These are phyloP conservation scores for Catajapyx aquilonaris DNA, from an alignment of 1,140 invertebrate genomes.

Conservation along the genomic window DNA sequence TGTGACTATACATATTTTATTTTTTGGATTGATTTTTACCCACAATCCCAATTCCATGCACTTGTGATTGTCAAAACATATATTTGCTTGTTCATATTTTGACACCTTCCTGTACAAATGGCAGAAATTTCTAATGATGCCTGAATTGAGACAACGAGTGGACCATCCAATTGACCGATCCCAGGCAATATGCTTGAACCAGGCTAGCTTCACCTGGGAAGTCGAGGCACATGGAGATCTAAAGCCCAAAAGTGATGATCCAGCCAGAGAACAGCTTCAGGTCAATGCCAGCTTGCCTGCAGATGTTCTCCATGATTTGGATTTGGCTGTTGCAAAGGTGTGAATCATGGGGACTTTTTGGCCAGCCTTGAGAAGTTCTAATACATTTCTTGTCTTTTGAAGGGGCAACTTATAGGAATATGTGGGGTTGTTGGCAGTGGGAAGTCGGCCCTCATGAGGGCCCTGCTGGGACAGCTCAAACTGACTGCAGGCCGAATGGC, in stretches of 20 bases:
- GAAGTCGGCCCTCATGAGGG: conserved; percentile 40
- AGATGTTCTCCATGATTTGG: conserved; percentile 13
- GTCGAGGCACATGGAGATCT: conserved; percentile 8
- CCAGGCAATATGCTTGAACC: conserved; percentile 27
- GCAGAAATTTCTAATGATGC: conserved; percentile 25
- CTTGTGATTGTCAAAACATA: too few relatives aligned
- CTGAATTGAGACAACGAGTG: conserved; percentile 21
- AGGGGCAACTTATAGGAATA: too few relatives aligned
- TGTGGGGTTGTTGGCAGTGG: conserved; percentile 41
- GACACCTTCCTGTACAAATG: too few relatives aligned
- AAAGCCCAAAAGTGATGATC: conserved; percentile 7
- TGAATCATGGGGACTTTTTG: not conserved
- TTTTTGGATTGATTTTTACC: too few relatives aligned
- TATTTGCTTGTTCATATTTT: too few relatives aligned
- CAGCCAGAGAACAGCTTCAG: conserved; percentile 2
- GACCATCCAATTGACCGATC: conserved; percentile 23
- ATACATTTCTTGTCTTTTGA: too few relatives aligned
- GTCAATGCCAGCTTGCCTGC: conserved; percentile 5
- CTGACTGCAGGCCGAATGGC: conserved; percentile 26
- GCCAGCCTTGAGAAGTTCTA: too few relatives aligned
- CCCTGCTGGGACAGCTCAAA: conserved; percentile 34
- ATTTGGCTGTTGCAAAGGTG: conserved; percentile 17
- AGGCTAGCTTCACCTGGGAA: conserved; percentile 30
- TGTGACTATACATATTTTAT: too few relatives aligned
- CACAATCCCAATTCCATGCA: too few relatives aligned